Conservation (phyloP, 2,113 vertebrate genomes). For the Megaleporinus macrocephalus region DNA sequence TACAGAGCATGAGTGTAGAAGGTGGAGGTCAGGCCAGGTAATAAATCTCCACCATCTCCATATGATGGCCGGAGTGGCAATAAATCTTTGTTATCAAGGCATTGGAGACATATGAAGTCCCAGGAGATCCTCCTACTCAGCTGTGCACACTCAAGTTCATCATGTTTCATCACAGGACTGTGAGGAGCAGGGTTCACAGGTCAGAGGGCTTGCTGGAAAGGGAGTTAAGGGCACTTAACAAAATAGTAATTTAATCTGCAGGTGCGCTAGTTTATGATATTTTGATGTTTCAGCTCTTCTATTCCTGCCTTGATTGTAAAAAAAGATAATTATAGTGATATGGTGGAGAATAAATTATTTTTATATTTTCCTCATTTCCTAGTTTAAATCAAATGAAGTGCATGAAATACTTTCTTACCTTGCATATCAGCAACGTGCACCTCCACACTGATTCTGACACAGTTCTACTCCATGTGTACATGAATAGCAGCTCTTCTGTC, state of each 20-base stretch:
- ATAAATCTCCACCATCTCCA: conserved; percentile 39
- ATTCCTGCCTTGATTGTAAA: not conserved
- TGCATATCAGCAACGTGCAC: too few relatives aligned
- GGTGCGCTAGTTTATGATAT: not conserved
- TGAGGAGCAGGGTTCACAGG: conserved; percentile 38
- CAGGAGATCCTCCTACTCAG: conserved; percentile 21
- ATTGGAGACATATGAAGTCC: conserved; percentile 52
- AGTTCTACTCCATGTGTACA: too few relatives aligned
- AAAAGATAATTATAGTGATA: not conserved
- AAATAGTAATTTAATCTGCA: conserved; percentile 21
- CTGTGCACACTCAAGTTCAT: conserved; percentile 40
- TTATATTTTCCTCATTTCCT: not conserved
- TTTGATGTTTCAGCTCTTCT: not conserved
- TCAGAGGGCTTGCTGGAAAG: conserved; percentile 31
- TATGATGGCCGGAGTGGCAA: conserved; percentile 21
- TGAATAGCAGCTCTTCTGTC: too few relatives aligned
- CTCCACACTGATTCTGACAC: too few relatives aligned
- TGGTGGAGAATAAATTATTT: not conserved
- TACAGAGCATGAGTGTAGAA: not conserved
- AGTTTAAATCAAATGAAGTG: not conserved
- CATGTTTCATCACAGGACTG: conserved; percentile 28
- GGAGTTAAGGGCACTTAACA: conserved; percentile 17
- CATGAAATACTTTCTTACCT: too few relatives aligned
- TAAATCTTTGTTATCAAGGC: conserved; percentile 54
- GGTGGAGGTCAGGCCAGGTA: conserved; percentile 18